A percentile compares a stretch with the other conserved stretches of the same genome.
phyloP scores from a whole-genome alignment of 2,888 invertebrate genomes.

The Phymatocera aterrima region DNA sequence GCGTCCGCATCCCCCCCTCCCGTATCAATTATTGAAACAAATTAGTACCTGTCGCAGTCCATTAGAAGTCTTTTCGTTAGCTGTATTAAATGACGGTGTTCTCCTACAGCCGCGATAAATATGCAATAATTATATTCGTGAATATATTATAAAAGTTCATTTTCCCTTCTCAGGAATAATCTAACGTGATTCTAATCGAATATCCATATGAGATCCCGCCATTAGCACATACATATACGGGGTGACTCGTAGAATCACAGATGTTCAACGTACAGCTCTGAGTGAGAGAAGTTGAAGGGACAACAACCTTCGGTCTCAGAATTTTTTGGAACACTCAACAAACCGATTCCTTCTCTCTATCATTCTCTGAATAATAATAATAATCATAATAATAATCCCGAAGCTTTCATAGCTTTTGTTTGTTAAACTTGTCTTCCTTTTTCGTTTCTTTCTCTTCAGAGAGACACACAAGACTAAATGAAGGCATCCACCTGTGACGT shows the following conservation, averaged over 20 bases:
- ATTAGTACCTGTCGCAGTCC: slow-evolving; percentile 34
- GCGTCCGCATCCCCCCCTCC: too few species aligned
- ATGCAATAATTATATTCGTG: background rate
- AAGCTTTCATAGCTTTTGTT: background rate
- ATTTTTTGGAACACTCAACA: background rate
- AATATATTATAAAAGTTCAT: background rate
- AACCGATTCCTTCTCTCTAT: background rate
- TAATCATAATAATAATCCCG: background rate
- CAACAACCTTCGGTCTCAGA: background rate
- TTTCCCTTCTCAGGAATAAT: background rate
- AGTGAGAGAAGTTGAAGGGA: background rate
- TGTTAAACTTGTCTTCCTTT: background rate
- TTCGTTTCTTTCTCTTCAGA: slow-evolving; percentile 31
- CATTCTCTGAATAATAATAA: background rate
- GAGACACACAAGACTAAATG: slow-evolving; percentile 32
- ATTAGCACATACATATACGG: background rate
- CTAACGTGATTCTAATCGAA: background rate
- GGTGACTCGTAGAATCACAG: background rate
- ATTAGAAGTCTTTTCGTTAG: slow-evolving; percentile 10
- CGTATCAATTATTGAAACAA: slow-evolving; percentile 31
- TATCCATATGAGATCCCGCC: background rate
- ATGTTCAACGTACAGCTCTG: background rate
- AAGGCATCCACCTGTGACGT: slow-evolving; percentile 48
- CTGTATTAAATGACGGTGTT: background rate
- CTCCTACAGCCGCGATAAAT: background rate